Evolutionary conservation across 2,888 invertebrate genomes (phyloP).

Genomic region (Eumacrocentrus americanus): DNA sequence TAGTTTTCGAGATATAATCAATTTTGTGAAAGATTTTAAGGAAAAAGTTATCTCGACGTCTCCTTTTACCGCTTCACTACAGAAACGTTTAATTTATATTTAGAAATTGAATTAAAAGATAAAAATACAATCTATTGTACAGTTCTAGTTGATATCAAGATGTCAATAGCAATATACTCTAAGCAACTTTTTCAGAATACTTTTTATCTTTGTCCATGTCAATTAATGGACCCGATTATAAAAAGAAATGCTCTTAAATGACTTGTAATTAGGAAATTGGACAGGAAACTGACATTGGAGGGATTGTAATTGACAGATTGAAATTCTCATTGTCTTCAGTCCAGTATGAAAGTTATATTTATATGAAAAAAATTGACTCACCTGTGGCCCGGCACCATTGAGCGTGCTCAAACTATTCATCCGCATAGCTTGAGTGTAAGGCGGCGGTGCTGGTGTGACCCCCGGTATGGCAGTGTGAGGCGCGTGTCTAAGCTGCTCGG

Average conservation of each 20-base stretch:
- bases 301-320: not conserved
- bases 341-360: not conserved
- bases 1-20: too few species aligned
- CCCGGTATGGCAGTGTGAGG: slow-evolving; percentile 70
- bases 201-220: not conserved
- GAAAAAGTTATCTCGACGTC: too few species aligned
- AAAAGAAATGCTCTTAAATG: too few species aligned
- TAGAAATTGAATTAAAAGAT: too few species aligned
- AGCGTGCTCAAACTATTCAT: slow-evolving; percentile 62
- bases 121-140: too few species aligned
- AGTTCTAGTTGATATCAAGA: too few species aligned
- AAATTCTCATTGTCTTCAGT: not conserved
- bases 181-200: too few species aligned
- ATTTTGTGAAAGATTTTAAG: too few species aligned
- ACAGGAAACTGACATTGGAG: not conserved
- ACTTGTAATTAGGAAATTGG: not conserved
- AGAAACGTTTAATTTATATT: too few species aligned
- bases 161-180: too few species aligned
- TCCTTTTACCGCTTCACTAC: not conserved
- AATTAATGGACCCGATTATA: too few species aligned
- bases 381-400: slow-evolving; percentile 66
- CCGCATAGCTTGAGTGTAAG: slow-evolving; percentile 67
- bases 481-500: slow-evolving; percentile 68
- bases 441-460: slow-evolving; percentile 81
- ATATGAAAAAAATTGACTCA: slow-evolving; percentile 42